These are phyloP conservation scores for Drosophila diplacantha DNA, from an alignment of 2,888 invertebrate species.

Conservation along the genomic window DNA sequence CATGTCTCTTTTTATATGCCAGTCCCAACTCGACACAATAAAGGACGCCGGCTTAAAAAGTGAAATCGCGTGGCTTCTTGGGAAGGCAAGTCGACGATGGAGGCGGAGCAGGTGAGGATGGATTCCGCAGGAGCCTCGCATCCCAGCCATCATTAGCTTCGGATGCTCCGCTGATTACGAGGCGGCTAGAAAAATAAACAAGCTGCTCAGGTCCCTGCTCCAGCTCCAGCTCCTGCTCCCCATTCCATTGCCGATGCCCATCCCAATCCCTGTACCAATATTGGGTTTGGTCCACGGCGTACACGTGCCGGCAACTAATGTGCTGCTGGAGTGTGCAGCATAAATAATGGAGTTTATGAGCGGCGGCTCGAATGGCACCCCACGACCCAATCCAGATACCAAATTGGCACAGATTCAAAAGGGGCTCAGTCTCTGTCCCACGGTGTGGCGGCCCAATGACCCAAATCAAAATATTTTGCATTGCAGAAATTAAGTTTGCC, in stretches of 20 bases:
- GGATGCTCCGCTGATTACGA: constrained; percentile 40
- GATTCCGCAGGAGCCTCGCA: constrained; percentile 5
- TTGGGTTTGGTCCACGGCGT: constrained; percentile 43
- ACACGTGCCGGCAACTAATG: constrained; percentile 45
- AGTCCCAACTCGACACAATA: constrained; percentile 26
- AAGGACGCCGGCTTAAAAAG: constrained; percentile 30
- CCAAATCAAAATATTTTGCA: constrained; percentile 29
- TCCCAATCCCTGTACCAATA: constrained; percentile 13
- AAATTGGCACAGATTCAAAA: constrained; percentile 33
- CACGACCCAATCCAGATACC: constrained; percentile 15
- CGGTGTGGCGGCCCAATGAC: constrained; percentile 24
- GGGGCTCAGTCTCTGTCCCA: constrained; percentile 7
- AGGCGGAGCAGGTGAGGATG: constrained; percentile 15
- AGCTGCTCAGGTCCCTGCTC: not conserved
- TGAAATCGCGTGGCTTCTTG: constrained; percentile 15
- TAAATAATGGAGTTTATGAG: constrained; percentile 58
- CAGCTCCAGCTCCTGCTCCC: no score
- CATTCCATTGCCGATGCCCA: not conserved
- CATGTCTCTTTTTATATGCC: constrained; percentile 35
- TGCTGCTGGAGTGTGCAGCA: constrained; percentile 45
- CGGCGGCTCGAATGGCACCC: constrained; percentile 11
- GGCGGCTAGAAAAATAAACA: constrained; percentile 30
- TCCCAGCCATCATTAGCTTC: constrained; percentile 35
- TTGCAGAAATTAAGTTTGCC: constrained; percentile 31
- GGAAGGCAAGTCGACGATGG: not conserved